phyloP scores from a whole-genome alignment of 1,140 invertebrate species.

The Drosophila kohkoa region DNA sequence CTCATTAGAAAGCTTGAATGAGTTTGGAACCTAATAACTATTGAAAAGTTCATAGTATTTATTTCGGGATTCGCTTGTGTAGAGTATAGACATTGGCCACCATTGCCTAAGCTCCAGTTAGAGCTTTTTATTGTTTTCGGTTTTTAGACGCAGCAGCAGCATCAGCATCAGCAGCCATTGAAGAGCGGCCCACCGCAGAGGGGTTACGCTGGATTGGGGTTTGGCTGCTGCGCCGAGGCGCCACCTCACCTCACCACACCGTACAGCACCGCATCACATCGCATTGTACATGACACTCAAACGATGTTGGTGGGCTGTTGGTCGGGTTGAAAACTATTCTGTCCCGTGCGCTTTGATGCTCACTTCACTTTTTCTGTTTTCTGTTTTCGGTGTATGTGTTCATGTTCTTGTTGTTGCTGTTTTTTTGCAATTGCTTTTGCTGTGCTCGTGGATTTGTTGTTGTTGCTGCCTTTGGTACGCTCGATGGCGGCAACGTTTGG shows the following conservation, averaged over 20 bases:
- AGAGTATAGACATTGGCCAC: conserved; percentile 38
- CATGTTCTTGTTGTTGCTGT: conserved; percentile 52
- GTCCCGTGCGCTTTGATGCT: conserved; percentile 79
- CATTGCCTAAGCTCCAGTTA: conserved; percentile 15
- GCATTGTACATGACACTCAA: conserved; percentile 62
- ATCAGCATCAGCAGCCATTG: conserved; percentile 47
- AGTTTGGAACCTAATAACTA: no score
- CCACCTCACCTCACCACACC: conserved; percentile 6
- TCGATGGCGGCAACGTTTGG: conserved; percentile 79
- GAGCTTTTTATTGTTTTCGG: conserved; percentile 82
- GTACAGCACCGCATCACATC: conserved; percentile 31
- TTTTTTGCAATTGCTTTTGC: conserved; percentile 68
- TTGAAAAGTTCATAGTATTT: neutral
- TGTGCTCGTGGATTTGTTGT: conserved; percentile 18
- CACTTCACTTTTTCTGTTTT: conserved; percentile 70
- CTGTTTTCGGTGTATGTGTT: conserved; percentile 44
- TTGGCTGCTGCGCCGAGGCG: conserved; percentile 25
- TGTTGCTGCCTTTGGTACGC: conserved; percentile 49
- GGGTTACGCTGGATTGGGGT: conserved; percentile 35
- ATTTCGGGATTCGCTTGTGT: neutral
- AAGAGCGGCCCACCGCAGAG: conserved; percentile 54
- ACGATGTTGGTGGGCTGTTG: conserved; percentile 51
- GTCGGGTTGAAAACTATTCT: conserved; percentile 81
- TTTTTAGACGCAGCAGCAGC: conserved; percentile 74
- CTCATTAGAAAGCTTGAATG: no score